Conservation (phyloP, 2,888 invertebrate species). For the Xanthorhoe designata region DNA sequence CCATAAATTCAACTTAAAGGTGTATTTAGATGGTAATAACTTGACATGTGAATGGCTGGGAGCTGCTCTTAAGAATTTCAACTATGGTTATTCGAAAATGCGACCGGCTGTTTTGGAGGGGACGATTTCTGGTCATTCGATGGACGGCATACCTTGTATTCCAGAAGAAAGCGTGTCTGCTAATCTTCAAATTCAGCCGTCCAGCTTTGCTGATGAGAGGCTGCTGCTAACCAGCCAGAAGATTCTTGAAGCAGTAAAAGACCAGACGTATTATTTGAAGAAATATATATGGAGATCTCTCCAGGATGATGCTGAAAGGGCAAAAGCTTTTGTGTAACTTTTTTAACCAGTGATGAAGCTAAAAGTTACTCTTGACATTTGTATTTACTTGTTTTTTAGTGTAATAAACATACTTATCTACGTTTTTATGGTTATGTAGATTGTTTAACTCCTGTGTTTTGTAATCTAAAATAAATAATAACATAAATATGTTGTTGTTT, state of each 20-base stretch:
- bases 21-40: constrained; percentile 70
- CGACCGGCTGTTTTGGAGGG: constrained; percentile 55
- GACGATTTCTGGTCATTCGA: constrained; percentile 49
- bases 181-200: background rate
- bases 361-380: constrained; percentile 17
- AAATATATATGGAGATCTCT: constrained; percentile 51
- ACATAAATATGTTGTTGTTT: too few relatives aligned
- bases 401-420: background rate
- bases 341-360: constrained; percentile 7
- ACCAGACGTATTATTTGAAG: constrained; percentile 66
- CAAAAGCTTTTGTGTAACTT: constrained; percentile 9
- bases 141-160: constrained; percentile 72
- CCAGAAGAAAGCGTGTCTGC: constrained; percentile 41
- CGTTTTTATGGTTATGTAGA: too few relatives aligned
- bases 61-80: constrained; percentile 62
- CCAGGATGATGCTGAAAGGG: constrained; percentile 46
- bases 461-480: too few relatives aligned
- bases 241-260: constrained; percentile 68
- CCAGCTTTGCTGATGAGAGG: constrained; percentile 60
- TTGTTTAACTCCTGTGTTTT: too few relatives aligned
- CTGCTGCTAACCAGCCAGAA: constrained; percentile 67
- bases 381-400: background rate
- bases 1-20: constrained; percentile 59
- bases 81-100: constrained; percentile 72
- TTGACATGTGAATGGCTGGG: constrained; percentile 72